Evolutionary conservation across 2,888 invertebrate genomes (phyloP).

Genomic region (Mythimna impura): DNA sequence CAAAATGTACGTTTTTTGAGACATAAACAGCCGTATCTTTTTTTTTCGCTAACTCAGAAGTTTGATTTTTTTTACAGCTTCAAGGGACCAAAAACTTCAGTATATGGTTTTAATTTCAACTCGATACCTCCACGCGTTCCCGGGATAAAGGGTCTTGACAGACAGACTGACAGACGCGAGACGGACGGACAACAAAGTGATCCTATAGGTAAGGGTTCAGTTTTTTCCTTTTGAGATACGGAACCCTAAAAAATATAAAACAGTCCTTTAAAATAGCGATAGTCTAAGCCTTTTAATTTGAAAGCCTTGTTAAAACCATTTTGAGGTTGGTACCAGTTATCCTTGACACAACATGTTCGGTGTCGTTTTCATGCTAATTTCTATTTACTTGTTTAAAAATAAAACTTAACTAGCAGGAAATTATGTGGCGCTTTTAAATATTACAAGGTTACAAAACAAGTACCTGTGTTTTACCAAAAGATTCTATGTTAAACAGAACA

Average conservation of each 20-base stretch:
- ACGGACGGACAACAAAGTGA: too few species aligned
- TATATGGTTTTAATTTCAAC: too few species aligned
- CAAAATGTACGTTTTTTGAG: too few species aligned
- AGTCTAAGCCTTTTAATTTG: conserved; percentile 14
- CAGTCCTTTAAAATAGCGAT: conserved; percentile 14
- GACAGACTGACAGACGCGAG: too few species aligned
- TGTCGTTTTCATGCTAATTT: conserved; percentile 45
- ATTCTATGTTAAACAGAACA: neutral
- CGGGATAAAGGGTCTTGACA: too few species aligned
- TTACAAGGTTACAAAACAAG: neutral
- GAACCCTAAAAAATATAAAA: neutral
- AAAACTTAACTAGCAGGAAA: conserved; percentile 6
- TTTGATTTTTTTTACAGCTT: too few species aligned
- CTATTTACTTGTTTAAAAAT: conserved; percentile 28
- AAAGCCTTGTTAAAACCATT: conserved; percentile 41
- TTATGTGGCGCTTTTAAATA: conserved; percentile 9
- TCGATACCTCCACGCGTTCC: too few species aligned
- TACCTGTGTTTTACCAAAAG: neutral
- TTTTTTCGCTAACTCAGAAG: too few species aligned
- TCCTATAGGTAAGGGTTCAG: too few species aligned
- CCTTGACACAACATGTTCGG: conserved; percentile 55
- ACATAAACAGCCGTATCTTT: too few species aligned
- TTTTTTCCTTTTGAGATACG: too few species aligned
- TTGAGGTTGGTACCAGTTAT: conserved; percentile 47
- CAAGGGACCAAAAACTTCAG: too few species aligned